Base-by-base conservation (phyloP, 2,888 invertebrate species). In the Erebia ligea region DNA sequence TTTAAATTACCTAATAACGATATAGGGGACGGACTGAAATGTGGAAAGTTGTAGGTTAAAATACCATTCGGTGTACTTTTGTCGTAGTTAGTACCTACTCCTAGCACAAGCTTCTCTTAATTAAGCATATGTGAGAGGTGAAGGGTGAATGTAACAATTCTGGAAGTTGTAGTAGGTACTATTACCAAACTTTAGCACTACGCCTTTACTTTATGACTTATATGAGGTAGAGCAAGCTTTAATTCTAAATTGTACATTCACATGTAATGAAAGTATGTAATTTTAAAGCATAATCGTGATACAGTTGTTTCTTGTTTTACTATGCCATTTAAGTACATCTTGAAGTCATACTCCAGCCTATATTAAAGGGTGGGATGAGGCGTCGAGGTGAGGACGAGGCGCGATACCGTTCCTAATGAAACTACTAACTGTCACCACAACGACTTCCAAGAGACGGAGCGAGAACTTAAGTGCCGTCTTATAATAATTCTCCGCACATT, bases 401-500 rank as follows among this genome's bases (percentile, higher is more conserved):
- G 81, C 82, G 84, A 83, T 82, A 82, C 81, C 80, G 80, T 82
- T 84, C 83, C 85, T 88, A 89, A 89, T 89, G 86, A 86, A 67
- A 85, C 88, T 86, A 88, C 88, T 89, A 87, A 89, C 85, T 86
- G 87, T 86, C 84, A 82, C 88, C 88, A 80, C 87, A 89, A 86
- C 86, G 85, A 83, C 82, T 84, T 81, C 81, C 81, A 78, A 77
- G 81, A 81, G 81, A 80, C 81, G 79, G 77, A 78, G 79, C 80
- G 81, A 77, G 79, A 76, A 68, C 70, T 73, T 69, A 80, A 76
- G 82, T 81, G 83, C 82, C 82, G 82, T 82, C 81, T 79, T 76
- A 73, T 72, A 72, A 74, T 77, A 67, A 58, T 13, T 83, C 86
- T 84, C 80, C 81, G 83, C 78, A 78, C 79, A 78, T 81, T 77